A percentile compares a stretch with the other conserved stretches of the same genome.
Conservation (phyloP, 2,888 invertebrate genomes). For the Leucoma salicis region DNA sequence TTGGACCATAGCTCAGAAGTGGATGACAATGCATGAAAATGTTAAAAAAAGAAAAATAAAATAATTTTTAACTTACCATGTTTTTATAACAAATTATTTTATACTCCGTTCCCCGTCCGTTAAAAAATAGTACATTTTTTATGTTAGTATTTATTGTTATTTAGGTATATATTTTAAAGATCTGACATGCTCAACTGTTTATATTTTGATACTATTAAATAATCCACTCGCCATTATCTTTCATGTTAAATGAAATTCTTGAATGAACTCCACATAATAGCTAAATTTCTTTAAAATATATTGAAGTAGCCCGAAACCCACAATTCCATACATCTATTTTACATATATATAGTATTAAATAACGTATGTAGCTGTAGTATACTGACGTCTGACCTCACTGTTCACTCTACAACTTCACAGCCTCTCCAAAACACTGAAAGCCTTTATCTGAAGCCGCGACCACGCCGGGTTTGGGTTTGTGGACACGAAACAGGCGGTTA, state of each 20-base stretch:
- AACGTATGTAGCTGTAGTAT: constrained; percentile 11
- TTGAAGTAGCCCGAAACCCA: background rate
- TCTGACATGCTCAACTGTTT: no score
- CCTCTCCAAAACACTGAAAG: constrained; percentile 36
- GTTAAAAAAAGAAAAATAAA: no score
- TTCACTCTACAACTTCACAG: constrained; percentile 20
- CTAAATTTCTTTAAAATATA: background rate
- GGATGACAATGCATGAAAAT: no score
- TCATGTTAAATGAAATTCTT: background rate
- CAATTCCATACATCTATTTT: background rate
- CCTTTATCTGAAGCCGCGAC: constrained; percentile 38
- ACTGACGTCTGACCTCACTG: constrained; percentile 28
- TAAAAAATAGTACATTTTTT: no score
- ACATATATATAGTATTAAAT: background rate
- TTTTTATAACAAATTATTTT: no score
- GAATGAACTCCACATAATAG: background rate
- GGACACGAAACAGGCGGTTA: constrained; percentile 14
- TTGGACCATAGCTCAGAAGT: no score
- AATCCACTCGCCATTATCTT: no score
- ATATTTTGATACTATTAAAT: no score
- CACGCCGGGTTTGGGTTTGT: constrained; percentile 17
- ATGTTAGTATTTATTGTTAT: no score
- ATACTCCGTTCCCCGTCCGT: no score
- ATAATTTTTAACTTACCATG: no score
- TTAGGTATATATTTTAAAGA: no score